Percentiles rank a stretch among this genome's conserved stretches.
Evolutionary conservation across 2,797 vertebrate genomes (phyloP).

Genomic region (Austrolebias charrua): DNA sequence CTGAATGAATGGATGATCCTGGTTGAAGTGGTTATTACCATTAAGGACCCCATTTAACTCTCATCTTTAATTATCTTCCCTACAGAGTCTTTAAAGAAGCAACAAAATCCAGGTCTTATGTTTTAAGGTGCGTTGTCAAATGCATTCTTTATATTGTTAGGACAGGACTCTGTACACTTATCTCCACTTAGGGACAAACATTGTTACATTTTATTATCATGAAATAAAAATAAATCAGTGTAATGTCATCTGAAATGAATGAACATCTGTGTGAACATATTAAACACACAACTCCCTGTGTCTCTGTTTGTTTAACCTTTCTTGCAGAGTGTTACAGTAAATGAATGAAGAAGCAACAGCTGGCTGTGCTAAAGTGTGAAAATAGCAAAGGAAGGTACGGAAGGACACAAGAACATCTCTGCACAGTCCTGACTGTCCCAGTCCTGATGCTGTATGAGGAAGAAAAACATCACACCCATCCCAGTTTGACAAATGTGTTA

Average conservation of each 20-base stretch:
- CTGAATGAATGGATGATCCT: conserved; percentile 2
- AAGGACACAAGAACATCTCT: conserved; percentile 21
- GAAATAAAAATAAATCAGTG: not conserved
- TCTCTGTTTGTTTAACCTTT: conserved; percentile 26
- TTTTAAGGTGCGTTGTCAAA: conserved; percentile 37
- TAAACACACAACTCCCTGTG: not conserved
- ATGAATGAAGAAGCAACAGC: conserved; percentile 26
- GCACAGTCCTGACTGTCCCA: conserved; percentile 7
- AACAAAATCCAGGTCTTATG: conserved; percentile 53
- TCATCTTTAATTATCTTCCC: conserved; percentile 31
- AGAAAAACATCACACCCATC: conserved; percentile 9
- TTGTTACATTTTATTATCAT: too few species aligned
- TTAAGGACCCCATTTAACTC: conserved; percentile 24
- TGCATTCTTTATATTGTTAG: not conserved
- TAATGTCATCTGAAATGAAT: not conserved
- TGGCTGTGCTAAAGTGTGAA: conserved; percentile 45
- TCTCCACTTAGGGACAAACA: not conserved
- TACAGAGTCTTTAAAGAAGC: conserved; percentile 47
- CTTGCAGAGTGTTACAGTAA: conserved; percentile 42
- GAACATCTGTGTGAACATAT: not conserved
- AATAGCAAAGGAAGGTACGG: conserved; percentile 38
- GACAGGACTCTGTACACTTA: not conserved
- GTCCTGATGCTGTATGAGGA: conserved; percentile 21
- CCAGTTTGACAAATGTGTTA: conserved; percentile 35
- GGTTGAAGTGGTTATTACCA: conserved; percentile 21